These are phyloP conservation scores for Fragariocoptes setiger DNA, from an alignment of 1,140 invertebrate species.

Conservation along the genomic window DNA sequence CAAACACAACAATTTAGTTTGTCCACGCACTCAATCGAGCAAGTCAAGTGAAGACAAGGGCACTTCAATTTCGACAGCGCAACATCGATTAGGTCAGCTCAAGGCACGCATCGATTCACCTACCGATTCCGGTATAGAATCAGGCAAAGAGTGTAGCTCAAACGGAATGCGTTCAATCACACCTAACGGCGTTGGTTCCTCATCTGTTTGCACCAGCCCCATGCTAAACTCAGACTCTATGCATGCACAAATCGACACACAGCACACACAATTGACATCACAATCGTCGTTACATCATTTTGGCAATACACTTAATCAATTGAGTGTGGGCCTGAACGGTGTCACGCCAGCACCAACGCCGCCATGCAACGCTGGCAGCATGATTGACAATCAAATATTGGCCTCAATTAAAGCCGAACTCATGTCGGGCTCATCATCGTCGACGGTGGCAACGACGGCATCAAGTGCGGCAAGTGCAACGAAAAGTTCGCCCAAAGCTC, in stretches of 20 bases:
- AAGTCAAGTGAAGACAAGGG: neutral
- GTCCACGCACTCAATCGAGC: neutral
- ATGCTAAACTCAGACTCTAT: neutral
- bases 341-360: neutral
- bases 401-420: too few species aligned
- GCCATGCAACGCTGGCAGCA: too few species aligned
- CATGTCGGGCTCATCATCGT: neutral
- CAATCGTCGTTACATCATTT: slow-evolving; percentile 1
- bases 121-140: slow-evolving; percentile 65
- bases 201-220: slow-evolving; percentile 38
- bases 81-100: too few species aligned
- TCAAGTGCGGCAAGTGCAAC: neutral
- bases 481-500: neutral
- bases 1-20: neutral
- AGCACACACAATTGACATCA: too few species aligned
- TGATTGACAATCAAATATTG: too few species aligned
- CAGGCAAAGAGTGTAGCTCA: slow-evolving; percentile 42
- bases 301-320: slow-evolving; percentile 1
- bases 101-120: slow-evolving; percentile 57
- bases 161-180: slow-evolving; percentile 25
- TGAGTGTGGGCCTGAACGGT: slow-evolving; percentile 1
- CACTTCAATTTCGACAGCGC: too few species aligned
- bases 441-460: neutral
- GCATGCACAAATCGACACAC: too few species aligned
- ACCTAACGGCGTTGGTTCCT: slow-evolving; percentile 22